phyloP scores from a whole-genome alignment of 2,888 invertebrate genomes.

The Drosophila limbata region DNA sequence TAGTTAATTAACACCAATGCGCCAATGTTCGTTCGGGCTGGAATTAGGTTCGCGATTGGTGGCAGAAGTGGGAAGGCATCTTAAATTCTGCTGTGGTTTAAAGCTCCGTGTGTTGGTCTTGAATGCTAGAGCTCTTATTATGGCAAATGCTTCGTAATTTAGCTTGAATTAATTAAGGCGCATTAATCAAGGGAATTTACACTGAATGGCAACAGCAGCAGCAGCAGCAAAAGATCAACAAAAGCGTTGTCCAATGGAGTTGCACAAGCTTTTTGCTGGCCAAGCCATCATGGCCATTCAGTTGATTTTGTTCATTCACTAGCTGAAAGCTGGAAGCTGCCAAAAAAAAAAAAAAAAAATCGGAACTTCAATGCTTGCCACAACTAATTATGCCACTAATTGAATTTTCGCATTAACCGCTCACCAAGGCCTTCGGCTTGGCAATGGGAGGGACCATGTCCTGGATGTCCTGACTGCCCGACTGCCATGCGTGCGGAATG shows the following conservation, averaged over 20 bases:
- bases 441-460: constrained; percentile 6
- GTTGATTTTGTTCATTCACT: constrained; percentile 41
- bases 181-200: constrained; percentile 75
- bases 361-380: constrained; percentile 80
- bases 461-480: background rate
- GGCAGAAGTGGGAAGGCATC: background rate
- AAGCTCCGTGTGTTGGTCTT: constrained; percentile 18
- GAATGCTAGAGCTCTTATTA: constrained; percentile 14
- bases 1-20: constrained; percentile 81
- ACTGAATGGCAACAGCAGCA: constrained; percentile 42
- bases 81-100: constrained; percentile 43
- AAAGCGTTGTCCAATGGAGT: constrained; percentile 33
- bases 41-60: constrained; percentile 8
- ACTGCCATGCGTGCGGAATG: constrained; percentile 61
- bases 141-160: constrained; percentile 57
- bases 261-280: constrained; percentile 54
- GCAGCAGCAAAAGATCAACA: constrained; percentile 60
- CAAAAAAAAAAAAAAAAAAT: constrained; percentile 58
- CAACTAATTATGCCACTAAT: constrained; percentile 84
- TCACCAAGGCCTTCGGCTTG: constrained; percentile 34
- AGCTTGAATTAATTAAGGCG: constrained; percentile 77
- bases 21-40: constrained; percentile 34
- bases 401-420: constrained; percentile 82
- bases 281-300: constrained; percentile 36
- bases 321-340: constrained; percentile 30